phyloP scores from a whole-genome alignment of 2,888 invertebrate species.

The Halictus ligatus region DNA sequence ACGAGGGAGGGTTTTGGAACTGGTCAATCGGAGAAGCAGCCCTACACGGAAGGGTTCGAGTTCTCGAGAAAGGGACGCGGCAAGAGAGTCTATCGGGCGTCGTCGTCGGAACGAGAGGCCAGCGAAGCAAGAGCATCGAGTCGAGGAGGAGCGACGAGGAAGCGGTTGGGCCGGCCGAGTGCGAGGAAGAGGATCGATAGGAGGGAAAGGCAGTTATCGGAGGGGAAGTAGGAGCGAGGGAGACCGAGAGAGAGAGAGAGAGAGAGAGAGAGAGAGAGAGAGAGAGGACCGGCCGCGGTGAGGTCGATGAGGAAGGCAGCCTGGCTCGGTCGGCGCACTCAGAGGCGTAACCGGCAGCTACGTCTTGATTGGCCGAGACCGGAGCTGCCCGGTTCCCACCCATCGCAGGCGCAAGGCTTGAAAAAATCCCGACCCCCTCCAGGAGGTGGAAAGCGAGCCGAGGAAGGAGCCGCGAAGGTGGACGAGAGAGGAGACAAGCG shows the following conservation, averaged over 20 bases:
- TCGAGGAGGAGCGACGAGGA: not conserved
- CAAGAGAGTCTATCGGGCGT: not conserved
- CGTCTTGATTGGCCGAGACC: conserved; percentile 74
- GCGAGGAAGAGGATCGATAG: conserved; percentile 23
- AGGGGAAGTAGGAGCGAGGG: conserved; percentile 27
- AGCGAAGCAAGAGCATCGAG: not conserved
- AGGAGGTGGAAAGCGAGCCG: conserved; percentile 64
- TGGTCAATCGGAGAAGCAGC: too few relatives aligned
- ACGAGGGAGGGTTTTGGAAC: not conserved
- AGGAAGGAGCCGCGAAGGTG: conserved; percentile 59
- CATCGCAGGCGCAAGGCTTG: conserved; percentile 78
- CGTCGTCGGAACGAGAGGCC: not conserved
- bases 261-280: conserved; percentile 25
- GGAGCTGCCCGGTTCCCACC: conserved; percentile 75
- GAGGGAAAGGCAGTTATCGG: conserved; percentile 24
- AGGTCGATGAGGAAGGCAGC: conserved; percentile 71
- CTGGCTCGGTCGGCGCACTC: conserved; percentile 67
- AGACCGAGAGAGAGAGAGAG: conserved; percentile 33
- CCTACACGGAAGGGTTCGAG: not conserved
- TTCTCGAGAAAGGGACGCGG: conserved; percentile 19
- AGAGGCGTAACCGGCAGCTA: conserved; percentile 73
- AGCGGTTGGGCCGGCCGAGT: not conserved
- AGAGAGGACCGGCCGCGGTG: conserved; percentile 44
- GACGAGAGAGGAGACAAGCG: conserved; percentile 62
- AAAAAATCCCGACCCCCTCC: conserved; percentile 65